These are phyloP conservation scores for Hydrolagus affinis DNA, from an alignment of 2,113 vertebrate genomes.

Conservation along the genomic window DNA sequence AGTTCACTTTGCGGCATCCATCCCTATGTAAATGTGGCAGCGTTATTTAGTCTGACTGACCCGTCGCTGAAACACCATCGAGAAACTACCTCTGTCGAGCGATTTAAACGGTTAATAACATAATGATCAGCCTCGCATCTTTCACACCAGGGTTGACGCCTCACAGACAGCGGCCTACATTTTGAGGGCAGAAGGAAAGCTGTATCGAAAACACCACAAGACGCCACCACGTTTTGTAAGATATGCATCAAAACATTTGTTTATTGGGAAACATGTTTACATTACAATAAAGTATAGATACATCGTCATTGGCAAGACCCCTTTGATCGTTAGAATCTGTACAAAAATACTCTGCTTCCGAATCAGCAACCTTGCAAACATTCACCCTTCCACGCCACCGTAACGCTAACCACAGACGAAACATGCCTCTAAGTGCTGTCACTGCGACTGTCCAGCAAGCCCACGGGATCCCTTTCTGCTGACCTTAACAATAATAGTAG, in stretches of 20 bases:
- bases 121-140: not conserved
- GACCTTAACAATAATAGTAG: no score
- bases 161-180: not conserved
- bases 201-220: constrained; percentile 3
- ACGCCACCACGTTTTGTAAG: not conserved
- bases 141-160: not conserved
- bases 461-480: not conserved
- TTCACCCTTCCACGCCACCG: constrained; percentile 18
- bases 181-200: not conserved
- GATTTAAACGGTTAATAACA: not conserved
- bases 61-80: no score
- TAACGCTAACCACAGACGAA: constrained; percentile 3
- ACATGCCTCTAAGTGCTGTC: not conserved
- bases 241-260: constrained; percentile 44
- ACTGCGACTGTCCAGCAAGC: not conserved
- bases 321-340: constrained; percentile 32
- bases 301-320: constrained; percentile 33
- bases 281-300: constrained; percentile 41
- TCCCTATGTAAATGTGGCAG: no score
- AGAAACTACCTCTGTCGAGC: no score
- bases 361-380: constrained; percentile 12
- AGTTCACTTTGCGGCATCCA: no score
- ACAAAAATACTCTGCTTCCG: constrained; percentile 40
- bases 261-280: constrained; percentile 54
- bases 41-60: no score